A percentile compares a stretch with the other conserved stretches of the same genome.
Conservation (phyloP, 2,888 invertebrate species). For the Nomada hirtipes region DNA sequence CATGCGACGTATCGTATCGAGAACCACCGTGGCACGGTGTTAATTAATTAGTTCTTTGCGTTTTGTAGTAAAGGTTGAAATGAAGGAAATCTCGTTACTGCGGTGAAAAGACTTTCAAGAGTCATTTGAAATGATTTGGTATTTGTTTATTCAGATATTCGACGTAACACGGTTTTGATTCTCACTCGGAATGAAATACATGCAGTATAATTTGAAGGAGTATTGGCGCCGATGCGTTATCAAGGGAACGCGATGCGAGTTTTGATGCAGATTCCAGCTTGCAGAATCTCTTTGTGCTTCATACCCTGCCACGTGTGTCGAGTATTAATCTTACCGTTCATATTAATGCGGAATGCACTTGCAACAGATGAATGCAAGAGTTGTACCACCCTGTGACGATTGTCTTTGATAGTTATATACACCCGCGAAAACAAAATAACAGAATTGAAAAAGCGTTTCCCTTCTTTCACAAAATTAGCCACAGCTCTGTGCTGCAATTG, state of each 20-base stretch:
- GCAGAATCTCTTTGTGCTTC: constrained; percentile 19
- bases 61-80: neutral
- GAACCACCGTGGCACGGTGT: neutral
- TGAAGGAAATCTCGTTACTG: neutral
- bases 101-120: neutral
- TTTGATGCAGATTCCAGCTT: constrained; percentile 24
- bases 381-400: too few relatives aligned
- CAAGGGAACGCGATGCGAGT: constrained; percentile 12
- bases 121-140: neutral
- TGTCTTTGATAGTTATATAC: too few relatives aligned
- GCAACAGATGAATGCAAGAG: neutral
- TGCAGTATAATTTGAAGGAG: neutral
- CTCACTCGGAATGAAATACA: neutral
- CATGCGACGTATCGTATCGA: constrained; percentile 1
- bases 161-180: neutral
- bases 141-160: neutral
- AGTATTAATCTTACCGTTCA: constrained; percentile 6
- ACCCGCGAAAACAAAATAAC: too few relatives aligned
- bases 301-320: constrained; percentile 7
- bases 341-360: constrained; percentile 2
- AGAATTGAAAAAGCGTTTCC: neutral
- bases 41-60: neutral
- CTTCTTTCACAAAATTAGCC: too few relatives aligned
- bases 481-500: too few relatives aligned
- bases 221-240: constrained; percentile 6